Conservation (phyloP, 2,888 invertebrate genomes). For the Heliconius ethilla region DNA sequence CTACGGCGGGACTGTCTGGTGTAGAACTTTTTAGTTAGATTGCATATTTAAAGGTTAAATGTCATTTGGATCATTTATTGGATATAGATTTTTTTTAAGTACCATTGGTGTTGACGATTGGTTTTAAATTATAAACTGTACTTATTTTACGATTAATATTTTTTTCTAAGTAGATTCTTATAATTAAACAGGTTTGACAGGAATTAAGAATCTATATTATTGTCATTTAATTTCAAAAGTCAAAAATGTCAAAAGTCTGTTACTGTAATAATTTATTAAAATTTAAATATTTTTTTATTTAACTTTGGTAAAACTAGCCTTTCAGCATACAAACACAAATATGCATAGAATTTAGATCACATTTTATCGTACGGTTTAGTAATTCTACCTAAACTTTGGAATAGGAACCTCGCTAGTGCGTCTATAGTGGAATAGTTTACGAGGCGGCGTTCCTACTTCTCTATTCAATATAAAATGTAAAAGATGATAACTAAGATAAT, state of each 20-base stretch:
- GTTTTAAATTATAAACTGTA: neutral
- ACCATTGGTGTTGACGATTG: too few species aligned
- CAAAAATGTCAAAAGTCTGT: too few species aligned
- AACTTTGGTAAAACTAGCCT: conserved; percentile 1
- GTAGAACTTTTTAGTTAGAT: neutral
- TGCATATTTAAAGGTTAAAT: neutral
- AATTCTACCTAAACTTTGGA: conserved; percentile 24
- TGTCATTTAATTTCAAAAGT: too few species aligned
- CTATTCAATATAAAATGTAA: conserved; percentile 12
- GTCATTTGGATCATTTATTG: neutral
- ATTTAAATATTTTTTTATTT: neutral
- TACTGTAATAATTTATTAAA: neutral
- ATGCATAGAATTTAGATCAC: conserved; percentile 28
- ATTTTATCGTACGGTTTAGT: conserved; percentile 29
- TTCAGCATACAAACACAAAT: conserved; percentile 7
- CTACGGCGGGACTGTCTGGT: conserved; percentile 29
- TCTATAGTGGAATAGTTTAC: conserved; percentile 25
- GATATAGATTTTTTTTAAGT: neutral
- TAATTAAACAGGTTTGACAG: neutral
- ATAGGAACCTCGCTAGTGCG: conserved; percentile 19
- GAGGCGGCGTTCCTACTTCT: conserved; percentile 1
- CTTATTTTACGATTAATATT: neutral
- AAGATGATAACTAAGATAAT: neutral
- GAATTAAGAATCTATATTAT: neutral
- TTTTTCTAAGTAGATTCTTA: neutral